Conservation (phyloP, 2,797 vertebrate genomes). For the Tenualosa ilisha region DNA sequence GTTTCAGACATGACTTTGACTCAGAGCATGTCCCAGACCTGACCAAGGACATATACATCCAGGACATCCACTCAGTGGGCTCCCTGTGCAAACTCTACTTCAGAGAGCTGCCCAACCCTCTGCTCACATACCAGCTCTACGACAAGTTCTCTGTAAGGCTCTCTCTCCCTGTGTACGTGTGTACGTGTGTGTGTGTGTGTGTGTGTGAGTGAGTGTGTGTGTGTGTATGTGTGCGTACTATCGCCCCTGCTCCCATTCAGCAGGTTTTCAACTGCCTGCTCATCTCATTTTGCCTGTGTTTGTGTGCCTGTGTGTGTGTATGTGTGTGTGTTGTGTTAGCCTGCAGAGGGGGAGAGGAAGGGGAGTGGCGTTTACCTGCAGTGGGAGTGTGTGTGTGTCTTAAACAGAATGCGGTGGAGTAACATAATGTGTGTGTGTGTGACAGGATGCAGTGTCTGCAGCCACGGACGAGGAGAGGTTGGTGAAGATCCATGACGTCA, state of each 20-base stretch:
- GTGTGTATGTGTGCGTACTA: neutral
- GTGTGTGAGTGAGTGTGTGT: conserved; percentile 11
- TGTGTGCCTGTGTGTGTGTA: neutral
- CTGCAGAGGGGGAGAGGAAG: neutral
- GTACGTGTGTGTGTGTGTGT: neutral
- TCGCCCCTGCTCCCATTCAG: neutral
- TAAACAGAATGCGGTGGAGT: conserved; percentile 49
- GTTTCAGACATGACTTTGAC: conserved; percentile 81
- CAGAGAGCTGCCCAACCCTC: conserved; percentile 80
- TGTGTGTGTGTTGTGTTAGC: neutral
- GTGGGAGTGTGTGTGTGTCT: neutral
- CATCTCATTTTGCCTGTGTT: neutral
- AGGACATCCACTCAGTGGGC: conserved; percentile 83
- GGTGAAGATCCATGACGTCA: conserved; percentile 79
- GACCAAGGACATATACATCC: conserved; percentile 75
- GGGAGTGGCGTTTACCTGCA: neutral
- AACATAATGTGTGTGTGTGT: conserved; percentile 66
- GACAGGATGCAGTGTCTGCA: conserved; percentile 51
- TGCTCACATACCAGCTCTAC: conserved; percentile 82
- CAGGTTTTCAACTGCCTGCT: neutral
- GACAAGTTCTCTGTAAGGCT: conserved; percentile 79
- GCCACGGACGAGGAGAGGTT: conserved; percentile 75
- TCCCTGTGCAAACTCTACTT: conserved; percentile 85
- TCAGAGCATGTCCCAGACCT: conserved; percentile 79
- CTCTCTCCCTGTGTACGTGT: conserved; percentile 2